These are phyloP conservation scores for Callospermophilus lateralis DNA, from an alignment of 2,113 vertebrate genomes.

Conservation along the genomic window DNA sequence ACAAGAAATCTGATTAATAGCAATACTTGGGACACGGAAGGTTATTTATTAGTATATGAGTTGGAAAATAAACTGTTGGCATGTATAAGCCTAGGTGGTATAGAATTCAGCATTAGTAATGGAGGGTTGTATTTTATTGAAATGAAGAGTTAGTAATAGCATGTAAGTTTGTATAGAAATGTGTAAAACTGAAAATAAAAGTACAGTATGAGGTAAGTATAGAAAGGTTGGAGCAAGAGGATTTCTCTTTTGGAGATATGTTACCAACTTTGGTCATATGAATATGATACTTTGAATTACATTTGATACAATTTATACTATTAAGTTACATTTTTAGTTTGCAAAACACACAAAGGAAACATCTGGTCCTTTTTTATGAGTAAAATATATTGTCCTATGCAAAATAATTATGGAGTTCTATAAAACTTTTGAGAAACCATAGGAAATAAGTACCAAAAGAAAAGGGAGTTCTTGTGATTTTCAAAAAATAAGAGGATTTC, in stretches of 20 bases:
- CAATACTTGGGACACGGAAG: not conserved
- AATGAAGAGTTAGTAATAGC: not conserved
- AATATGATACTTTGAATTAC: not conserved
- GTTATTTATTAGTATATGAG: not conserved
- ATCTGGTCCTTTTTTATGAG: not conserved
- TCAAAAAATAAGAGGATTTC: slow-evolving; percentile 23
- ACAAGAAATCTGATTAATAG: slow-evolving; percentile 10
- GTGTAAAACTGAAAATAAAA: slow-evolving; percentile 35
- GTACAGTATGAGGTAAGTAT: not conserved
- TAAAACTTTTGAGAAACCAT: not conserved
- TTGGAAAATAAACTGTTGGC: not conserved
- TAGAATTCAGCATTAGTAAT: slow-evolving; percentile 26
- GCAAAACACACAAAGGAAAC: not conserved
- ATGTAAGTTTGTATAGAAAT: slow-evolving; percentile 9
- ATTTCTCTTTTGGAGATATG: not conserved
- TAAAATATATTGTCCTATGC: not conserved
- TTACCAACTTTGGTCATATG: not conserved
- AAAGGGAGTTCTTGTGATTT: slow-evolving; percentile 19
- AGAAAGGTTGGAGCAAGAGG: not conserved
- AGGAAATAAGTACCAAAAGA: not conserved
- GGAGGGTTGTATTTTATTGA: slow-evolving; percentile 25
- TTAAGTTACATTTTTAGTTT: not conserved
- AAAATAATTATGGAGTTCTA: not conserved
- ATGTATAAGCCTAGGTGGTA: not conserved
- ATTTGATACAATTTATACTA: not conserved